A percentile compares a stretch with the other conserved stretches of the same genome.
Evolutionary conservation across 2,888 invertebrate genomes (phyloP).

Genomic region (Cynaeus angustus): DNA sequence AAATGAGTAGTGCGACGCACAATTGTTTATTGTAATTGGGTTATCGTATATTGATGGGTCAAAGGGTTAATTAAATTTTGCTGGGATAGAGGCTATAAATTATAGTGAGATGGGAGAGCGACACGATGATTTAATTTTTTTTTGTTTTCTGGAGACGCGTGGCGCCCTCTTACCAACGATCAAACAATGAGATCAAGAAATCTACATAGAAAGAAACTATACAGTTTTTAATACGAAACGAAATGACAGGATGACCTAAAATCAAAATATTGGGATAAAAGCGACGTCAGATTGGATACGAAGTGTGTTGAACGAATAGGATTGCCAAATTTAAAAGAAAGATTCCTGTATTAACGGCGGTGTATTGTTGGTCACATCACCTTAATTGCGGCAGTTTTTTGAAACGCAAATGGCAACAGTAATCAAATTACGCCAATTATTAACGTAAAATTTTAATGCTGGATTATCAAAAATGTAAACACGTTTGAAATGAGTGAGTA

Average conservation of each 20-base stretch:
- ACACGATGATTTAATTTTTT: constrained; percentile 13
- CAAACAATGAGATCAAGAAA: background rate
- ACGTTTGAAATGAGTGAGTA: too few relatives aligned
- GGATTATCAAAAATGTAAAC: too few relatives aligned
- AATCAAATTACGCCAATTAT: too few relatives aligned
- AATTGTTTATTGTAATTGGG: constrained; percentile 16
- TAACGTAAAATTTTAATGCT: too few relatives aligned
- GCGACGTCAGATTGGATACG: too few relatives aligned
- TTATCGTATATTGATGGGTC: constrained; percentile 29
- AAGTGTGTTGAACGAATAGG: too few relatives aligned
- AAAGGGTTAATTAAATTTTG: constrained; percentile 39
- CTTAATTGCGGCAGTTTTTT: too few relatives aligned
- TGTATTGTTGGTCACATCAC: constrained; percentile 13
- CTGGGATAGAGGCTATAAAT: constrained; percentile 35
- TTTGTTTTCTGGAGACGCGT: background rate
- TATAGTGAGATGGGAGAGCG: constrained; percentile 11
- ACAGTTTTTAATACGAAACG: too few relatives aligned
- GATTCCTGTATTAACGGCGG: background rate
- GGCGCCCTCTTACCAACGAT: constrained; percentile 20
- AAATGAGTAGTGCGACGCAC: constrained; percentile 8
- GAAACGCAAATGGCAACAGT: too few relatives aligned
- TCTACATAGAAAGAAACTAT: background rate
- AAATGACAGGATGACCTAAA: too few relatives aligned
- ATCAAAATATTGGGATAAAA: too few relatives aligned
- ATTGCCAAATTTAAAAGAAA: background rate